Evolutionary conservation across 1,140 invertebrate genomes (phyloP), one percentile per base, ranked within the genome.

Genomic region (Halictus rubicundus): DNA sequence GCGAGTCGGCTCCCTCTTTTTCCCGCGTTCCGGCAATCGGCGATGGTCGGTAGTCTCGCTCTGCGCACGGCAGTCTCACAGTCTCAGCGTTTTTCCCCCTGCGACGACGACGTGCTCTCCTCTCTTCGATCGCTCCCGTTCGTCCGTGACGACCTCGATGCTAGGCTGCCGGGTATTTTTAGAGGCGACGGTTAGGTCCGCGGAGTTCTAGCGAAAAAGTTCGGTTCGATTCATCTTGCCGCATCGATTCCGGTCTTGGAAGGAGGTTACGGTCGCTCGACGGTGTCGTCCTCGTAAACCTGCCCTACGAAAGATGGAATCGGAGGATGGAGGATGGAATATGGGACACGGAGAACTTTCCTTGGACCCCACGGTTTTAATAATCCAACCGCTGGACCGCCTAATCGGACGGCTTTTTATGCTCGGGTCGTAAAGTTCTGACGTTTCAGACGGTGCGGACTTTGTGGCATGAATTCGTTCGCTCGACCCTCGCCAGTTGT

Each of bases 101-200:
- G 54, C n/a, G 54, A 57, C 54, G n/a, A 21, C n/a, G 54, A 57
- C 54, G n/a, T n/a, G 21, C 19, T 46, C 21, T 57, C 21, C 21
- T 23, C 54, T 57, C 54, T 57, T 57, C 54, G 54, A 57, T 57
- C 54, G 54, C 16, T 52, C 49, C 49, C 49, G 49, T 52, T 19
- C 19, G 54, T 57, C 54, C 54, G 54, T 57, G 21, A 57, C 54
- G 54, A 57, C 54, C 54, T 57, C 54, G 54, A 57, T 57, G 54
- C 54, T 57, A 57, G 54, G 54, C 54, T n/a, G n/a, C 54, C 19
- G 54, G 54, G 54, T 57, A 57, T 57, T 57, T 57, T 57, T 57
- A 57, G 54, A 57, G 21, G 54, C 19, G 54, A 6, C 21, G 54
- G 54, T 57, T n/a, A 57, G 54, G 54, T 57, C 21, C 54, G 54